These are phyloP conservation scores for Pseudomugil tenellus DNA, from an alignment of 2,797 vertebrate species.

Conservation along the genomic window DNA sequence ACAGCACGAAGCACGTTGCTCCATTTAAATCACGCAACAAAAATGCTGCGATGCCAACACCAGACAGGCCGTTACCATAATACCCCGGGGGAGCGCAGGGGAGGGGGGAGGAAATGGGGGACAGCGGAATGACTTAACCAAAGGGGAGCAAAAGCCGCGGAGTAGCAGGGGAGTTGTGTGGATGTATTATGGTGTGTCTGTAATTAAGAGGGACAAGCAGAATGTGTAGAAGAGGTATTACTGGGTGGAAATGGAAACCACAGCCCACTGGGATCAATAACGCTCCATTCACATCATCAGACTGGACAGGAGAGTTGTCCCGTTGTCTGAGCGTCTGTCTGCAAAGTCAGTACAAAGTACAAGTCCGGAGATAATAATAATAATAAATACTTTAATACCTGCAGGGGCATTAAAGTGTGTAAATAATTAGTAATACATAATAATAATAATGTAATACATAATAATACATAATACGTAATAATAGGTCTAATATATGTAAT, in stretches of 20 bases:
- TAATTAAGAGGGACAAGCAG: slow-evolving; percentile 84
- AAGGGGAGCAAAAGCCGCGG: slow-evolving; percentile 54
- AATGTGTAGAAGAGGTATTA: slow-evolving; percentile 64
- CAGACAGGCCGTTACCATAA: slow-evolving; percentile 75
- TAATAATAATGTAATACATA: too few species aligned
- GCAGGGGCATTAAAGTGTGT: too few species aligned
- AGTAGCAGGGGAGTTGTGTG: slow-evolving; percentile 69
- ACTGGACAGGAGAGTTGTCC: slow-evolving; percentile 73
- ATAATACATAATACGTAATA: too few species aligned
- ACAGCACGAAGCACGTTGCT: slow-evolving; percentile 56
- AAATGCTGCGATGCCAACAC: slow-evolving; percentile 58
- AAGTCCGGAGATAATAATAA: too few species aligned
- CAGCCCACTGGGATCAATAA: slow-evolving; percentile 81
- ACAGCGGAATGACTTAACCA: slow-evolving; percentile 34
- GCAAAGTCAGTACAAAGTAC: too few species aligned
- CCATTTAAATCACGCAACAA: slow-evolving; percentile 70
- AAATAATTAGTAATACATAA: too few species aligned
- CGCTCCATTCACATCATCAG: slow-evolving; percentile 77
- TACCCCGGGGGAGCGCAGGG: slow-evolving; percentile 65
- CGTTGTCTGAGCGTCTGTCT: too few species aligned
- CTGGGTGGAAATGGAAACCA: slow-evolving; percentile 73
- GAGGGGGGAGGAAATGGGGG: slow-evolving; percentile 30
- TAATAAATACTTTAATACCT: too few species aligned
- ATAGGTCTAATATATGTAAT: too few species aligned
- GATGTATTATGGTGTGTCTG: slow-evolving; percentile 72